Evolutionary conservation across 2,888 invertebrate genomes (phyloP).

Genomic region (Zootermopsis nevadensis): DNA sequence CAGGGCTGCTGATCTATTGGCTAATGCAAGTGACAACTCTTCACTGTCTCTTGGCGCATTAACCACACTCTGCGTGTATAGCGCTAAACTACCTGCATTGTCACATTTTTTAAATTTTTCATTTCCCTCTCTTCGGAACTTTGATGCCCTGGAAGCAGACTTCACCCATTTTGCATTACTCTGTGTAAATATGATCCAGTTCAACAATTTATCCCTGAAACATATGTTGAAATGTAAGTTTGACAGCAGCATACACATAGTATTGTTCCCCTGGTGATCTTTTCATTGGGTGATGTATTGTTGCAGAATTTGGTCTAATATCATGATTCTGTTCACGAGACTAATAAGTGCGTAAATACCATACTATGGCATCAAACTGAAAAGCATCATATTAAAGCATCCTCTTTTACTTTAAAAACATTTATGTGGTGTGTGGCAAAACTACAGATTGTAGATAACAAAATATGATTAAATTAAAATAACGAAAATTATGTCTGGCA

Average conservation of each 20-base stretch:
- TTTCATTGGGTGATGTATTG: neutral
- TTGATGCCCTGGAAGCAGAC: neutral
- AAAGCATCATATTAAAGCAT: neutral
- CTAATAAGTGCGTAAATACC: neutral
- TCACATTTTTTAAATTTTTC: conserved; percentile 33
- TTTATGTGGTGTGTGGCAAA: neutral
- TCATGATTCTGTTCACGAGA: neutral
- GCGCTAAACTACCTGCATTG: conserved; percentile 64
- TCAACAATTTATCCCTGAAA: conserved; percentile 45
- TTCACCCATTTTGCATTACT: conserved; percentile 15
- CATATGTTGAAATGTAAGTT: neutral
- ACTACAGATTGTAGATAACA: neutral
- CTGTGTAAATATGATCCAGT: conserved; percentile 42
- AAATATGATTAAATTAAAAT: too few relatives aligned
- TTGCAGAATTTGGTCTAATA: neutral
- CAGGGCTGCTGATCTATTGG: conserved; percentile 77
- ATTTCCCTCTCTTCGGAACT: conserved; percentile 44
- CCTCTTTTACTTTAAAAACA: neutral
- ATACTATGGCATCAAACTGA: neutral
- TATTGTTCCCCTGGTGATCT: neutral
- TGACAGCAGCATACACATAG: neutral
- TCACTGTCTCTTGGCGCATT: conserved; percentile 68
- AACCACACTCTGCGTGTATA: conserved; percentile 73
- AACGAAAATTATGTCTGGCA: neutral
- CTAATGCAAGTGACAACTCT: conserved; percentile 72